These are phyloP conservation scores for Porites rus DNA, from an alignment of 92 coral and sea anemone species.

Conservation along the genomic window DNA sequence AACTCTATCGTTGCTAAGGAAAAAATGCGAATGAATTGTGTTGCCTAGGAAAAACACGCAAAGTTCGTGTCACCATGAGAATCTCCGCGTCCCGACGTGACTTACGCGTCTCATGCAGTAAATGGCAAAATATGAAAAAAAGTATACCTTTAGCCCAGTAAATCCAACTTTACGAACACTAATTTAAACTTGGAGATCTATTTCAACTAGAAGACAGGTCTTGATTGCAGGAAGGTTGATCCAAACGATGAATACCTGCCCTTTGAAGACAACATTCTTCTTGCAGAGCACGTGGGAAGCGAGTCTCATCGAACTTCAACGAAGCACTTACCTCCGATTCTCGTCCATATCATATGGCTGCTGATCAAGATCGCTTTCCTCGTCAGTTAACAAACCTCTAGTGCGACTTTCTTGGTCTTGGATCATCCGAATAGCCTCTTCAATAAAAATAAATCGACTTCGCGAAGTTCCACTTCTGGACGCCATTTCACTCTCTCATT, in stretches of 20 bases:
- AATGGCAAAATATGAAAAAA: not conserved
- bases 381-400: not conserved
- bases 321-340: not conserved
- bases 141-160: not conserved
- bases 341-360: not conserved
- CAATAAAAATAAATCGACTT: not conserved
- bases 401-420: not conserved
- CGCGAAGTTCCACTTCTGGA: not conserved
- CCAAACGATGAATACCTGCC: too few species aligned
- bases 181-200: not conserved
- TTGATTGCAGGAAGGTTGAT: too few species aligned
- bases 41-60: too few species aligned
- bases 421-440: not conserved
- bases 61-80: too few species aligned
- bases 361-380: slow-evolving; percentile 7
- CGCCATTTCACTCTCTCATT: not conserved
- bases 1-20: too few species aligned
- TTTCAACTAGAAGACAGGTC: too few species aligned
- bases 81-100: too few species aligned
- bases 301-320: not conserved
- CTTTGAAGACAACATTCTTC: too few species aligned
- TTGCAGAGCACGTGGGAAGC: not conserved
- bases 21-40: too few species aligned
- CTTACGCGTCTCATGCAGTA: too few species aligned
- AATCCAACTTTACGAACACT: not conserved